Conservation (phyloP, 2,113 vertebrate species). For the Miniopterus natalensis region DNA sequence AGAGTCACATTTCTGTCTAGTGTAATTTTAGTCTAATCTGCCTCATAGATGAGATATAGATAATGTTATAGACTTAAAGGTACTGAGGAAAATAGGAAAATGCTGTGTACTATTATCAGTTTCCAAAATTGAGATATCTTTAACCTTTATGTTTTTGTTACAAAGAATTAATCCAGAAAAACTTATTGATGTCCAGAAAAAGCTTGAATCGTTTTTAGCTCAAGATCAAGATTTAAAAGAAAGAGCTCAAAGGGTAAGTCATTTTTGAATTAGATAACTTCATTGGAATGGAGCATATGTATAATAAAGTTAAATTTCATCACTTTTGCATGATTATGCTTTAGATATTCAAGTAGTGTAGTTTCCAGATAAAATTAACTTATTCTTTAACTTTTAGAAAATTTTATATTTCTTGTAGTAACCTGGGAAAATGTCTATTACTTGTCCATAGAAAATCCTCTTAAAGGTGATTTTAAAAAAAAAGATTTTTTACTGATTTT, state of each 20-base stretch:
- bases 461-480: background rate
- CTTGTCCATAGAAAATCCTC: constrained; percentile 4
- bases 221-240: constrained; percentile 98
- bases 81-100: constrained; percentile 21
- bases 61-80: constrained; percentile 66
- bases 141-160: constrained; percentile 33
- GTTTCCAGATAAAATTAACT: constrained; percentile 25
- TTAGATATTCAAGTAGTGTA: background rate
- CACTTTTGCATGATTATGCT: constrained; percentile 51
- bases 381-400: constrained; percentile 47
- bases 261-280: constrained; percentile 19
- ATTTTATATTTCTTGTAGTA: background rate
- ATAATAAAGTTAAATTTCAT: constrained; percentile 27
- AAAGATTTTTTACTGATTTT: no score
- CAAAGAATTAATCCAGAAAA: constrained; percentile 96
- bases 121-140: constrained; percentile 57
- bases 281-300: background rate
- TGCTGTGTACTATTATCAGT: background rate
- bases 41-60: constrained; percentile 26
- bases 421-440: background rate
- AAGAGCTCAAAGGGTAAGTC: constrained; percentile 94
- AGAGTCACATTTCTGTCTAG: constrained; percentile 35
- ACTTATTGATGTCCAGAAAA: constrained; percentile 92
- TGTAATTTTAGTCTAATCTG: constrained; percentile 56
- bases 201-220: constrained; percentile 94